phyloP scores from a whole-genome alignment of 1,140 invertebrate genomes.

The Pissodes strobi region DNA sequence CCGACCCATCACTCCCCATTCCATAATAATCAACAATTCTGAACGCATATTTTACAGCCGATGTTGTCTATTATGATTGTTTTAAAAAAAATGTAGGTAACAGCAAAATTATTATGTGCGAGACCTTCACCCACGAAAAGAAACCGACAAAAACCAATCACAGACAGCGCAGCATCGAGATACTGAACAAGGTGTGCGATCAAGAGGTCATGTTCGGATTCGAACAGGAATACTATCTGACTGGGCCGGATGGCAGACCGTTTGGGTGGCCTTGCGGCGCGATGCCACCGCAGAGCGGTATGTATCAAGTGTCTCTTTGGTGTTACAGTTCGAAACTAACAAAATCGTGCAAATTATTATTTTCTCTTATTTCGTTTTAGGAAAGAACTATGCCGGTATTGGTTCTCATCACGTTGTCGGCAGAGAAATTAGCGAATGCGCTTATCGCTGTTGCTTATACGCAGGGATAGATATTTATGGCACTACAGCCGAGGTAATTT shows the following conservation, averaged over 20 bases:
- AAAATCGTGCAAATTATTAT: background rate
- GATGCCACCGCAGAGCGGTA: background rate
- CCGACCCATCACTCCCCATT: background rate
- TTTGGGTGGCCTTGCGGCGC: conserved; percentile 75
- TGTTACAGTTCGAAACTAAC: background rate
- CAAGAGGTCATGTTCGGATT: conserved; percentile 95
- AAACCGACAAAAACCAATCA: conserved; percentile 73
- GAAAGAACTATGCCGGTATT: conserved; percentile 81
- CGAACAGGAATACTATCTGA: conserved; percentile 80
- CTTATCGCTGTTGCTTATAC: conserved; percentile 78
- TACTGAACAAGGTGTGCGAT: conserved; percentile 72
- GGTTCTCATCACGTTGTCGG: conserved; percentile 73
- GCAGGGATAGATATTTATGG: conserved; percentile 82
- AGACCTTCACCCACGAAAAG: conserved; percentile 68
- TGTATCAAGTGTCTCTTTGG: too few relatives aligned
- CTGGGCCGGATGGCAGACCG: conserved; percentile 76
- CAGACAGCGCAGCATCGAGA: conserved; percentile 73
- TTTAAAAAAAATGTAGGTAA: conserved; percentile 7
- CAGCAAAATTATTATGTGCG: conserved; percentile 90
- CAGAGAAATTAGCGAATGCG: conserved; percentile 81
- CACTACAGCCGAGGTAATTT: conserved; percentile 87
- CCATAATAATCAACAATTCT: background rate
- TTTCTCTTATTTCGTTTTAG: conserved; percentile 65
- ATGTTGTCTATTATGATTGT: background rate
- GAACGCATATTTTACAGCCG: background rate